These are phyloP conservation scores for Psix sp. DNA, from an alignment of 1,140 invertebrate genomes.

Conservation along the genomic window DNA sequence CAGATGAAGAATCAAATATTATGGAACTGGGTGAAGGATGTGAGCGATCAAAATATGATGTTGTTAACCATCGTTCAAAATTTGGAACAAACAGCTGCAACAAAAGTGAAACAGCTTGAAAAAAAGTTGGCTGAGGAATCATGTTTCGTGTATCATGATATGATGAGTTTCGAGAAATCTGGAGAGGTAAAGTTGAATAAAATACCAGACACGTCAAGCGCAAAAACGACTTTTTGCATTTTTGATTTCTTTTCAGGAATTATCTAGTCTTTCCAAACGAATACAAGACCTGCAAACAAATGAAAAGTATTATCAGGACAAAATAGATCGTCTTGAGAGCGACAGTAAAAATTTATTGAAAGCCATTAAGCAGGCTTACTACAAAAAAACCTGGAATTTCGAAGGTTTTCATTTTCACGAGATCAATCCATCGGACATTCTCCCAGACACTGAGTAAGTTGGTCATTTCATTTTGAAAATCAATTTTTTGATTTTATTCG, in stretches of 20 bases:
- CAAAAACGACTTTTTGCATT: background rate
- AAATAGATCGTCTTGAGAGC: slow-evolving; percentile 67
- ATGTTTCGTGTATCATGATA: slow-evolving; percentile 64
- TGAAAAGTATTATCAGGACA: slow-evolving; percentile 61
- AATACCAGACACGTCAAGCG: background rate
- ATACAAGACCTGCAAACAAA: slow-evolving; percentile 63
- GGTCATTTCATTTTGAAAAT: background rate
- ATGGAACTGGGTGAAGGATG: slow-evolving; percentile 78
- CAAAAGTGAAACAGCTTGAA: slow-evolving; percentile 77
- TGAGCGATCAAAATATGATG: slow-evolving; percentile 79
- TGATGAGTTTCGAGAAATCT: slow-evolving; percentile 61
- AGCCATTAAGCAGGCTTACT: slow-evolving; percentile 67
- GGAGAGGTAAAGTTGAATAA: slow-evolving; percentile 59
- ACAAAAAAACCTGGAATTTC: slow-evolving; percentile 69
- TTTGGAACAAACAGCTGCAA: slow-evolving; percentile 77
- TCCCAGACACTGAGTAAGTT: slow-evolving; percentile 63
- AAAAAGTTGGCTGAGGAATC: slow-evolving; percentile 75
- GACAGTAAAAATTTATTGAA: slow-evolving; percentile 72
- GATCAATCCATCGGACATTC: slow-evolving; percentile 65
- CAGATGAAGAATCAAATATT: slow-evolving; percentile 78
- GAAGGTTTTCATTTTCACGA: slow-evolving; percentile 68
- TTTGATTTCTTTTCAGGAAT: slow-evolving; percentile 55
- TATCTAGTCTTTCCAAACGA: slow-evolving; percentile 64
- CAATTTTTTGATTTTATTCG: no score
- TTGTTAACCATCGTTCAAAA: slow-evolving; percentile 78